phyloP scores from a whole-genome alignment of 1,140 invertebrate species.

The Heterodera schachtii region DNA sequence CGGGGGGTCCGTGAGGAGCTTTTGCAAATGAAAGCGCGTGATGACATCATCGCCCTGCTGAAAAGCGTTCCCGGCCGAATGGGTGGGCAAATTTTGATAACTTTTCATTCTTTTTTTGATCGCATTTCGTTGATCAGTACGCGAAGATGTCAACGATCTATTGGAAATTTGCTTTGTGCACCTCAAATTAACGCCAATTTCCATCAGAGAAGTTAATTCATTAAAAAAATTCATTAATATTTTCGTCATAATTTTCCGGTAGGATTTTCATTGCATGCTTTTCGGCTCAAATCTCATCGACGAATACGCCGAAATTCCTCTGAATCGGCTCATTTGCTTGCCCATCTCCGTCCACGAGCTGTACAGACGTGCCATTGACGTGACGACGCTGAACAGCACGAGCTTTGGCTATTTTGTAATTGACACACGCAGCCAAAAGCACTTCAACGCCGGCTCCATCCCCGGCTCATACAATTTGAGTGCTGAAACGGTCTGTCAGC shows the following conservation, averaged over 20 bases:
- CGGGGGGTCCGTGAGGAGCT: constrained; percentile 80
- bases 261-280: constrained; percentile 69
- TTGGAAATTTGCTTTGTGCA: constrained; percentile 88
- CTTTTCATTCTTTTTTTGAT: not conserved
- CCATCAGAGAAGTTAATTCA: constrained; percentile 74
- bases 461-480: constrained; percentile 96
- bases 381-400: constrained; percentile 9
- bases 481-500: constrained; percentile 77
- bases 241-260: constrained; percentile 14
- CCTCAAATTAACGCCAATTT: constrained; percentile 83
- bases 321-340: constrained; percentile 86
- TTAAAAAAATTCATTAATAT: not conserved
- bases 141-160: constrained; percentile 92
- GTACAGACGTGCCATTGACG: constrained; percentile 47
- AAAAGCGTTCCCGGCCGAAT: constrained; percentile 47
- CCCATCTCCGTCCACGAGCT: constrained; percentile 78
- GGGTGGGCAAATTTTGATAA: not conserved
- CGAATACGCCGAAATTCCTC: constrained; percentile 62
- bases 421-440: constrained; percentile 91
- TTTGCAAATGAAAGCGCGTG: constrained; percentile 40
- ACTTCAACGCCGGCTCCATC: constrained; percentile 93
- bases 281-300: constrained; percentile 67
- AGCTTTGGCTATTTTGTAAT: constrained; percentile 86
- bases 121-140: not conserved
- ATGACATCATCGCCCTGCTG: constrained; percentile 46